Conservation (phyloP, 2,113 vertebrate species). For the Gasterosteus nipponicus region DNA sequence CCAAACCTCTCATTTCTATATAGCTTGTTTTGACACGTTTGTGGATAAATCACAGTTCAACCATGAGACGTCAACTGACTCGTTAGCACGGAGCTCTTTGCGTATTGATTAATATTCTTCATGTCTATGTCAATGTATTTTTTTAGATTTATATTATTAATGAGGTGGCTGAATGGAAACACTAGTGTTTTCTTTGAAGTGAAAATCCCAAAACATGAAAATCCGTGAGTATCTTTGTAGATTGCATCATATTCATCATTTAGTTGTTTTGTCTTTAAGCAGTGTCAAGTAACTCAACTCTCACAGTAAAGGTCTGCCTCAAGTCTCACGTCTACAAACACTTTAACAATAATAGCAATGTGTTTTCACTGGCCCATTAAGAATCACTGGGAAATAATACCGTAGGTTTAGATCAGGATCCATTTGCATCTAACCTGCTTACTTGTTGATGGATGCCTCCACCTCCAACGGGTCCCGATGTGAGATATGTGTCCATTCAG, state of each 20-base stretch:
- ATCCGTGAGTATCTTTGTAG: no score
- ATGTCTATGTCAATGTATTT: no score
- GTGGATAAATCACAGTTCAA: background rate
- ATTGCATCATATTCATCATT: no score
- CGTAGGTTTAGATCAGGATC: slow-evolving; percentile 42
- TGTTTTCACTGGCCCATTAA: background rate
- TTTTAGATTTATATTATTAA: no score
- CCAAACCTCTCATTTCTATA: background rate
- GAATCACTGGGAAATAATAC: background rate
- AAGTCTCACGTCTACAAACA: background rate
- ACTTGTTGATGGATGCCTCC: slow-evolving; percentile 50
- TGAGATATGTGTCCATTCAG: slow-evolving; percentile 48
- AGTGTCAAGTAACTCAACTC: background rate
- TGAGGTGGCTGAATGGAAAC: no score
- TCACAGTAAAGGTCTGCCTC: background rate
- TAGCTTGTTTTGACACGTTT: background rate
- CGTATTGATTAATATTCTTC: no score
- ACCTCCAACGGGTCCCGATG: slow-evolving; percentile 21
- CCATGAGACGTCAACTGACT: no score
- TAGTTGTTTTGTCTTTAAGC: background rate
- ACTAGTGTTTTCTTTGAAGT: no score
- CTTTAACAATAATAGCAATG: no score
- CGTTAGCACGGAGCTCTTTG: no score
- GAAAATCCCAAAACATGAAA: no score
- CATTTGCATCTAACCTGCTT: slow-evolving; percentile 50